Percentiles rank a stretch among this genome's conserved stretches.
phyloP scores from a whole-genome alignment of 2,113 vertebrate species.

The Rhodinocichla rosea region DNA sequence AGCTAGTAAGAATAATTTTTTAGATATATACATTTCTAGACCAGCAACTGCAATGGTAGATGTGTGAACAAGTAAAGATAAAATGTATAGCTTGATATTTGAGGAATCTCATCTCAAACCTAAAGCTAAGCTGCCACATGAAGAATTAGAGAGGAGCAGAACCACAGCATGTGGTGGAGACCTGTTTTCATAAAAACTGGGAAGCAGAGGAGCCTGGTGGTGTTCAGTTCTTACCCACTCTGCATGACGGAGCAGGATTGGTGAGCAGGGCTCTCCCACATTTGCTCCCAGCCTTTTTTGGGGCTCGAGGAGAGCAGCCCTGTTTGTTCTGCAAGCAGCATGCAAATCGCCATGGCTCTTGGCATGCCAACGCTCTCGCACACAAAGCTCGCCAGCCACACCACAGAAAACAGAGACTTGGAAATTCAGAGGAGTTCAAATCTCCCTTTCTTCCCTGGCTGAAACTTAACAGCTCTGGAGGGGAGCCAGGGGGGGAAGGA shows the following conservation, averaged over 20 bases:
- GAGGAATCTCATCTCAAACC: neutral
- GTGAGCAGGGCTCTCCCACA: neutral
- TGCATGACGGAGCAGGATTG: neutral
- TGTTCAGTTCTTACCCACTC: neutral
- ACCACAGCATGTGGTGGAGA: rapidly evolving
- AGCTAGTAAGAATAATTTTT: neutral
- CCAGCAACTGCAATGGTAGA: neutral
- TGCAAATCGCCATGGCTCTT: neutral
- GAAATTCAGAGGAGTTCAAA: constrained; percentile 41
- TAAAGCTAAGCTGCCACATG: neutral
- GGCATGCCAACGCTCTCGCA: neutral
- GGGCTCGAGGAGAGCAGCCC: neutral
- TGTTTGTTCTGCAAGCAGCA: neutral
- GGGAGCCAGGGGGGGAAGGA: constrained; percentile 35
- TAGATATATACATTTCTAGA: rapidly evolving
- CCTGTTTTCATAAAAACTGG: neutral
- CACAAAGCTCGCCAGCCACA: constrained; percentile 14
- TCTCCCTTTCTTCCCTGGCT: constrained; percentile 39
- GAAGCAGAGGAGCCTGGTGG: neutral
- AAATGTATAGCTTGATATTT: rapidly evolving
- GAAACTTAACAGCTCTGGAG: constrained; percentile 61
- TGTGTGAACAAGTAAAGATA: neutral
- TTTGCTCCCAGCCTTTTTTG: neutral
- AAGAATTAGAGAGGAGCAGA: neutral
- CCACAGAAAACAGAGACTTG: constrained; percentile 11